Conservation (phyloP, 2,113 vertebrate genomes). For the Neolamprologus ventralis region DNA sequence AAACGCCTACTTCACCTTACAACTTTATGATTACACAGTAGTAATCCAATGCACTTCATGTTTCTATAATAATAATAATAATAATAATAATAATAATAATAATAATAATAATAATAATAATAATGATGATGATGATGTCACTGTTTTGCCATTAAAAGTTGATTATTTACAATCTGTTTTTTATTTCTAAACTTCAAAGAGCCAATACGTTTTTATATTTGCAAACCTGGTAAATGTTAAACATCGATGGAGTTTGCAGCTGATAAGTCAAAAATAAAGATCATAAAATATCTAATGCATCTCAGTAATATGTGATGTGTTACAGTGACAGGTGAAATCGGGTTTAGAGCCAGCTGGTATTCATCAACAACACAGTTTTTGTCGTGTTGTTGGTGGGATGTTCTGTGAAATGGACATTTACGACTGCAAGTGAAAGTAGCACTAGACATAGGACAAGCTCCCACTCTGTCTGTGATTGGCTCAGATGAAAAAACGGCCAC, state of each 20-base stretch:
- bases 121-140: not conserved
- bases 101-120: not conserved
- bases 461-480: constrained; percentile 37
- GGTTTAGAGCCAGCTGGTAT: not conserved
- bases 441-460: not conserved
- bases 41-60: not conserved
- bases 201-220: not conserved
- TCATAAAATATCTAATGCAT: not conserved
- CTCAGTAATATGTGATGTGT: not conserved
- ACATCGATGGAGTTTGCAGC: not conserved
- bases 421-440: constrained; percentile 12
- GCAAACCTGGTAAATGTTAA: not conserved
- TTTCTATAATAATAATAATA: not conserved
- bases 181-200: not conserved
- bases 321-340: not conserved
- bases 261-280: not conserved
- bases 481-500: not conserved
- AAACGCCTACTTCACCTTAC: not conserved
- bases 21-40: not conserved
- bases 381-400: not conserved
- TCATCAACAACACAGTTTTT: not conserved
- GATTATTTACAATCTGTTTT: not conserved
- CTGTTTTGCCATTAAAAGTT: not conserved
- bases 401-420: not conserved
- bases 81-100: not conserved